Conservation (phyloP, 2,888 invertebrate genomes). For the Ephialtes manifestator region DNA sequence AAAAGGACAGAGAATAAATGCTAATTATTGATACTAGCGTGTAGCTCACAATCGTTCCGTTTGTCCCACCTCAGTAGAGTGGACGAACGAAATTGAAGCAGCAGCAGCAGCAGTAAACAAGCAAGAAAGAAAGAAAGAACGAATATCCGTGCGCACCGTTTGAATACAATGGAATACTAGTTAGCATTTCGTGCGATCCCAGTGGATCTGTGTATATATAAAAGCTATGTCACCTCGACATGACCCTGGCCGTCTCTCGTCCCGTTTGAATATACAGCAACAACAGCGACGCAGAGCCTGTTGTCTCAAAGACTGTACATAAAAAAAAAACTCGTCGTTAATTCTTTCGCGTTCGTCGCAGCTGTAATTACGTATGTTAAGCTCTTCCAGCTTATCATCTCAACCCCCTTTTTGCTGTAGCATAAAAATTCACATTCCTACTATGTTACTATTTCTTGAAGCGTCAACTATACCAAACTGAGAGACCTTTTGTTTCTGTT, state of each 20-base stretch:
- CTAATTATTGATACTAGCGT: background rate
- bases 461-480: slow-evolving; percentile 5
- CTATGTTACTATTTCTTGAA: background rate
- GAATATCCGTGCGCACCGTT: slow-evolving; percentile 36
- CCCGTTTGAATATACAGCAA: background rate
- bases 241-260: slow-evolving; percentile 43
- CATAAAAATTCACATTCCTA: slow-evolving; percentile 16
- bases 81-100: slow-evolving; percentile 7
- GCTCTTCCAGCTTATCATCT: slow-evolving; percentile 42
- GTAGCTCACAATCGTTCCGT: slow-evolving; percentile 11
- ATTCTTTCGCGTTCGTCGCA: slow-evolving; percentile 39
- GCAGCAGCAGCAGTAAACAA: background rate
- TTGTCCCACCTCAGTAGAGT: slow-evolving; percentile 3
- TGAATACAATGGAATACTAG: slow-evolving; percentile 67
- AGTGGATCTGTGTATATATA: slow-evolving; percentile 29
- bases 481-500: slow-evolving; percentile 31
- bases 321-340: slow-evolving; percentile 22
- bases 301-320: background rate
- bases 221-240: slow-evolving; percentile 33
- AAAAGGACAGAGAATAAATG: slow-evolving; percentile 1
- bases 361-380: slow-evolving; percentile 48
- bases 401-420: slow-evolving; percentile 5
- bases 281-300: background rate
- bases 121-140: slow-evolving; percentile 16
- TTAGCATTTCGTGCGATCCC: slow-evolving; percentile 56